These are phyloP conservation scores for Atrichornis clamosus DNA, from an alignment of 2,113 vertebrate species.

Conservation along the genomic window DNA sequence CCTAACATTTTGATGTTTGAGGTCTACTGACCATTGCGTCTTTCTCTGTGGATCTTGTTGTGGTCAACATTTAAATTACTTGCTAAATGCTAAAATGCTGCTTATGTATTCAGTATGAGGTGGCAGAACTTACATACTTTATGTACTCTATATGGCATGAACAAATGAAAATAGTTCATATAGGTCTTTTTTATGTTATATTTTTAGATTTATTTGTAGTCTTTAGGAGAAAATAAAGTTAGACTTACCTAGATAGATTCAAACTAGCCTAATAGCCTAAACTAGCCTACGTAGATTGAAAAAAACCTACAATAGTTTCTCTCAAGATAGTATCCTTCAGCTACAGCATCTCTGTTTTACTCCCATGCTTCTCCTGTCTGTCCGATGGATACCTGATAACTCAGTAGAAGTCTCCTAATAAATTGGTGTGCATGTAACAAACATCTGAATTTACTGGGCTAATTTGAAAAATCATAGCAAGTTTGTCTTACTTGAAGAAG, in stretches of 20 bases:
- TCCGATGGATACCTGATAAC: neutral
- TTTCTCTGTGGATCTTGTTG: neutral
- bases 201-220: neutral
- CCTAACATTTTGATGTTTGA: neutral
- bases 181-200: neutral
- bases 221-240: neutral
- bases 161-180: neutral
- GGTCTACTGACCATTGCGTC: neutral
- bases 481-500: neutral
- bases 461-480: neutral
- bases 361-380: neutral
- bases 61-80: neutral
- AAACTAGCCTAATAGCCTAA: too few relatives aligned
- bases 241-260: neutral
- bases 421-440: neutral
- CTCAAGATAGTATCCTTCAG: neutral
- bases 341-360: neutral
- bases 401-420: neutral
- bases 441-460: neutral
- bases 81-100: neutral
- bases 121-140: neutral
- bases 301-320: neutral
- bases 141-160: neutral
- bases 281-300: too few relatives aligned
- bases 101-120: neutral